Evolutionary conservation across 2,113 vertebrate species (phyloP).

Genomic region (cattle (Bos taurus)): DNA sequence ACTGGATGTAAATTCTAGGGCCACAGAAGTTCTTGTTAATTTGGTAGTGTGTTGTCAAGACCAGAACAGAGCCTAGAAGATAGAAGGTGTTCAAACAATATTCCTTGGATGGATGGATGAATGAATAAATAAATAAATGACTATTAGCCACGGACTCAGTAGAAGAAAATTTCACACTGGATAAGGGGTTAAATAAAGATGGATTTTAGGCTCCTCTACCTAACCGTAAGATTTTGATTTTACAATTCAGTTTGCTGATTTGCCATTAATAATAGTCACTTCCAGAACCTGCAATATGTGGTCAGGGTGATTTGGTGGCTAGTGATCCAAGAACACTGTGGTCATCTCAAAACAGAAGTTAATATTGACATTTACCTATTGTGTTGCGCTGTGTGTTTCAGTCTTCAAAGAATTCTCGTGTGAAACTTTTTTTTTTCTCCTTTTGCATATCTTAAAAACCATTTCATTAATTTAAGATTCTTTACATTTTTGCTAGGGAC

Average conservation of each 20-base stretch:
- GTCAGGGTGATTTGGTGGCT: neutral
- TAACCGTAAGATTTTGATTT: neutral
- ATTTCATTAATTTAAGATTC: neutral
- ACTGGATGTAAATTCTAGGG: neutral
- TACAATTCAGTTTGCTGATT: neutral
- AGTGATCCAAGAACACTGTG: neutral
- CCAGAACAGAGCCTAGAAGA: neutral
- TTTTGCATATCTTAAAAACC: neutral
- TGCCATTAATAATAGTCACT: neutral
- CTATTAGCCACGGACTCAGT: rapidly evolving
- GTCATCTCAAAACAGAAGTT: neutral
- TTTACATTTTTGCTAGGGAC: neutral
- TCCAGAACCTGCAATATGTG: neutral
- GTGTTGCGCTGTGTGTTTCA: neutral
- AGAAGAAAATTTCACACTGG: neutral
- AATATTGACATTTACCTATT: neutral
- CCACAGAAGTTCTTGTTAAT: neutral
- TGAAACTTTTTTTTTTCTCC: neutral
- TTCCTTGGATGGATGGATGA: neutral
- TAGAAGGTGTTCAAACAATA: neutral
- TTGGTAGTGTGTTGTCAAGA: neutral
- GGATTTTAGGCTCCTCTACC: neutral
- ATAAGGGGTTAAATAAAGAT: neutral
- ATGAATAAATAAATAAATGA: neutral
- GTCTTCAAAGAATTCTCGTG: neutral